Evolutionary conservation across 2,888 invertebrate genomes (phyloP), one percentile per base, ranked within the genome.

Genomic region (Drosophila buzzatii): DNA sequence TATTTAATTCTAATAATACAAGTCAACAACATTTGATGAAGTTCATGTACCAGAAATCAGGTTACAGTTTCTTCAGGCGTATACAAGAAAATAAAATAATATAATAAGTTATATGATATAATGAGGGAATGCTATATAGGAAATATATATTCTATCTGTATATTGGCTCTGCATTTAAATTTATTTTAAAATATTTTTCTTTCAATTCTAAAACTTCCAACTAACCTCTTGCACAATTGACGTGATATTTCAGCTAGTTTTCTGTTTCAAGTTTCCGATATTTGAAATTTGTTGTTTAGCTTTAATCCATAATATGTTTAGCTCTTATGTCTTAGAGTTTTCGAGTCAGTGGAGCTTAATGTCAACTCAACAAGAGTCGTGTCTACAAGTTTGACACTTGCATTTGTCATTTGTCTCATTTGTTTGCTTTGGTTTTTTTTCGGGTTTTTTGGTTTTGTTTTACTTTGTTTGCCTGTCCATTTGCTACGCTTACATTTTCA

Each of bases 341-440:
- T 56, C 18, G 71, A 72, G 79, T 53, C 66, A 85, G 66, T 75
- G 66, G 45, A 69, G 76, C 74, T 85, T 85, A 83, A 64, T 81
- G 82, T 86, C 83, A 73, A 51, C 67, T 70, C 65, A 78, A 69
- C 67, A 69, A 70, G 56, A 31, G 45, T 57, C 59, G 63, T 64
- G 67, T 62, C 60, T 69, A 65, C 64, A 76, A 66, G 68, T 81
- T 73, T 86, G 85, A 86, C 91, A 83, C 83, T 83, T 86, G 85
- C 85, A 81, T 81, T 89, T 85, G 89, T 79, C 87, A 89, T 73
- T 76, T 55, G 71, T 16, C 68, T 82, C 71, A 66, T 84, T 84
- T 84, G 77, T 79, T 79, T 79, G 49, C 37, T 65, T 64, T 41
- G 69, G 18, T 51, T 63, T 49, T 69, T 41, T 27, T 27, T 27